Base-by-base conservation (phyloP, 53 echinoderm and acorn worm genomes). In the Glandiceps talaboti region DNA sequence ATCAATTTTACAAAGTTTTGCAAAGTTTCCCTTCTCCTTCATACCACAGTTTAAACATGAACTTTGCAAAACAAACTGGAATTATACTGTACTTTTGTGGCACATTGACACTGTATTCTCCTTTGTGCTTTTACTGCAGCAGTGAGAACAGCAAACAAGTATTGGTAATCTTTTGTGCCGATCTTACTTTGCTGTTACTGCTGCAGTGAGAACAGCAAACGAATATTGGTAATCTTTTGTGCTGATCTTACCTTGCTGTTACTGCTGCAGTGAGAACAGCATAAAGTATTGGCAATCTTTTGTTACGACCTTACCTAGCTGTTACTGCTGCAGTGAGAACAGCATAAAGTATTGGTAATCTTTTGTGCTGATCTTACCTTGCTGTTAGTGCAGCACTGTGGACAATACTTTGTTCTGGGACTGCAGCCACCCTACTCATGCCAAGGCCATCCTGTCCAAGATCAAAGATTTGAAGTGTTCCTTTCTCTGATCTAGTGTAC, bases 401-500 rank as follows among this genome's bases (percentile, higher is more conserved):
- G 74, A 77, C 75, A 78, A 74, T 77, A 77, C 26, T 82, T 77
- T 32, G 78, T 28, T 30, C 78, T 31, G 29, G 79, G 77, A 29
- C 33, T 74, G 26, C 82, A 28, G 91, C 79, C 0, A 89, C 83
- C 27, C 89, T 73, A 74, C 84, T 89, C 93, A 91, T 97, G 25
- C 85, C 77, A 72, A 77, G 80, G 0, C 99, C 93, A 74, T 97
- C 89, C 14, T 77, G 1, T 6, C 99, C 99, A 79, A 97, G 78
- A 79, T 97, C 99, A 81, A 89, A 97, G 1, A 97, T 93, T 1
- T 86, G 76, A 25, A 97, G 75, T 14, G 89, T 91, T 33, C 99
- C 88, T 32, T 88, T 91, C 88, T 97, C 93, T 30, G 93, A 94
- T 26, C 90, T 86, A 1, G 99, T 97, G 85, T 94, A 97, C 33